Evolutionary conservation across 2,888 invertebrate species (phyloP).

Genomic region (Synanthedon myopaeformis): DNA sequence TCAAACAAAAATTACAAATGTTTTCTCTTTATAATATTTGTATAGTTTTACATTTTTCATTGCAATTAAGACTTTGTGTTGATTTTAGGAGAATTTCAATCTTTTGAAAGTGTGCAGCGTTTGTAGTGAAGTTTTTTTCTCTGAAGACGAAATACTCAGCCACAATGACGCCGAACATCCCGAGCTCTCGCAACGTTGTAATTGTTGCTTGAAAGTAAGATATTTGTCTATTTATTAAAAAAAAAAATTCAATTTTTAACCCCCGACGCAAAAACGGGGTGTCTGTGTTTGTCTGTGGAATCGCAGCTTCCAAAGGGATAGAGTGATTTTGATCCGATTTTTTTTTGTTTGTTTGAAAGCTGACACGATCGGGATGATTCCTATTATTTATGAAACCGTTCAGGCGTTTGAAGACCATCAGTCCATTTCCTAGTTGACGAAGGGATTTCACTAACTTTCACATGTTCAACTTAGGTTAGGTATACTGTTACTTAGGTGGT

Average conservation of each 20-base stretch:
- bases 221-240: not conserved
- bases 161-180: conserved; percentile 58
- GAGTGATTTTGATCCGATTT: too few relatives aligned
- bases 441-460: not conserved
- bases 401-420: too few relatives aligned
- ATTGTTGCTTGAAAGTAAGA: conserved; percentile 58
- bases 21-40: too few relatives aligned
- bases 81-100: conserved; percentile 22
- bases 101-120: conserved; percentile 34
- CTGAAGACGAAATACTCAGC: conserved; percentile 34
- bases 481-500: too few relatives aligned
- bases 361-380: too few relatives aligned
- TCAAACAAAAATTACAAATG: too few relatives aligned
- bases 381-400: too few relatives aligned
- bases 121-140: conserved; percentile 41
- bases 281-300: not conserved
- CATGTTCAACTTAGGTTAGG: too few relatives aligned
- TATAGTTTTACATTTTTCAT: not conserved
- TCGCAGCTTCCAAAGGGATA: too few relatives aligned
- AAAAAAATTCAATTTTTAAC: not conserved
- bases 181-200: conserved; percentile 60
- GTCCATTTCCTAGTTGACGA: too few relatives aligned
- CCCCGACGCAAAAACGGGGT: not conserved
- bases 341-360: too few relatives aligned
- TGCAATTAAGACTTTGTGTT: not conserved